Evolutionary conservation across 2,797 vertebrate species (phyloP).

Genomic region (Cossypha polioptera): DNA sequence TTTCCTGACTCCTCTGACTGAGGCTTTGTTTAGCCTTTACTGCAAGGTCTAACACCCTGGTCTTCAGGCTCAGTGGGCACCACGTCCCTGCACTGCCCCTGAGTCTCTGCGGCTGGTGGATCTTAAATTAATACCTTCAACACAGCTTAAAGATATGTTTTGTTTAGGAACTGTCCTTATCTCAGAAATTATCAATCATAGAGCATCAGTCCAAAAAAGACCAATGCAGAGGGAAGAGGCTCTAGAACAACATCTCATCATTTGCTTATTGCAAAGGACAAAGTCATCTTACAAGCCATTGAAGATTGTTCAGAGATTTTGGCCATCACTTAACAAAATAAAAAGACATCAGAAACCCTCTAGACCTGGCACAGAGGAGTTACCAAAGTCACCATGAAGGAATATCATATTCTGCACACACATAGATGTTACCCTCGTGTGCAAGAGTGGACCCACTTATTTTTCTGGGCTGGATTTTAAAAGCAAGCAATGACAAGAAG

Average conservation of each 20-base stretch:
- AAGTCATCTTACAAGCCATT: neutral
- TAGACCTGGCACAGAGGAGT: neutral
- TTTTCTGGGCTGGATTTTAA: neutral
- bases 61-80: neutral
- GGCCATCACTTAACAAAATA: neutral
- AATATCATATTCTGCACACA: rapidly evolving
- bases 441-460: neutral
- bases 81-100: neutral
- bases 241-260: neutral
- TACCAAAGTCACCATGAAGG: neutral
- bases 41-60: neutral
- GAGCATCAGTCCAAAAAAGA: neutral
- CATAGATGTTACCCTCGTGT: neutral
- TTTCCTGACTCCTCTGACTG: neutral
- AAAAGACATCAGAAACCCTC: neutral
- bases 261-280: neutral
- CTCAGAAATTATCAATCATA: neutral
- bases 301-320: neutral
- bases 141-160: neutral
- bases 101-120: neutral
- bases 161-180: neutral
- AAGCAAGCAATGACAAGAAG: neutral
- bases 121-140: neutral
- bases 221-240: neutral
- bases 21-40: neutral